Conservation (phyloP, 1,140 invertebrate species). For the Sogatella furcifera region DNA sequence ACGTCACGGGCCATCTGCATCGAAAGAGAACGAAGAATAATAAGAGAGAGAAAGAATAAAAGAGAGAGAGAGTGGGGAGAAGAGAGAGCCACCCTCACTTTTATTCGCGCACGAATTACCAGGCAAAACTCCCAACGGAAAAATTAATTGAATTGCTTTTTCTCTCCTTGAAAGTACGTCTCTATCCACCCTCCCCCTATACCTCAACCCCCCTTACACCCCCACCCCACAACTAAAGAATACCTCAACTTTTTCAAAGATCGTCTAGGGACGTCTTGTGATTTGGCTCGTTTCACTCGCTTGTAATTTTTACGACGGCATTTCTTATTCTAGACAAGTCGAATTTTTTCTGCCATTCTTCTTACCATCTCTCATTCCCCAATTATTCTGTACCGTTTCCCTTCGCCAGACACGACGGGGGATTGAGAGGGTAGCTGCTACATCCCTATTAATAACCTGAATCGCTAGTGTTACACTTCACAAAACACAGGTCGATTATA, state of each 20-base stretch:
- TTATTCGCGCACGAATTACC: constrained; percentile 19
- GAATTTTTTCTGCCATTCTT: constrained; percentile 1
- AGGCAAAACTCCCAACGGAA: constrained; percentile 17
- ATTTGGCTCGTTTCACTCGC: constrained; percentile 1
- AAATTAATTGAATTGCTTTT: constrained; percentile 22
- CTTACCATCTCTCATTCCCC: too few relatives aligned
- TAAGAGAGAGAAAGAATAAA: too few relatives aligned
- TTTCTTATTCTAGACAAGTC: constrained; percentile 3
- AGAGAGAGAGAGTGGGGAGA: too few relatives aligned
- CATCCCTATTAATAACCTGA: too few relatives aligned
- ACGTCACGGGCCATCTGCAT: constrained; percentile 14
- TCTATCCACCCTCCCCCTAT: not conserved
- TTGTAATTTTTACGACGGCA: constrained; percentile 4
- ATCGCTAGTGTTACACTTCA: too few relatives aligned
- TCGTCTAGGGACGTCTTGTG: too few relatives aligned
- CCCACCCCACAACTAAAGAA: too few relatives aligned
- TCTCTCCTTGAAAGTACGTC: constrained; percentile 6
- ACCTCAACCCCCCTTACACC: not conserved
- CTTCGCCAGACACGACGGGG: too few relatives aligned
- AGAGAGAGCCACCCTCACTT: not conserved
- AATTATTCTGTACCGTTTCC: too few relatives aligned
- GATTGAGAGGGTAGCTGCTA: too few relatives aligned
- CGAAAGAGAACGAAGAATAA: not conserved
- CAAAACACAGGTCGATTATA: too few relatives aligned
- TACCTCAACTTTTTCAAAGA: too few relatives aligned